Evolutionary conservation across 2,888 invertebrate species (phyloP).

Genomic region (Protula sp.): DNA sequence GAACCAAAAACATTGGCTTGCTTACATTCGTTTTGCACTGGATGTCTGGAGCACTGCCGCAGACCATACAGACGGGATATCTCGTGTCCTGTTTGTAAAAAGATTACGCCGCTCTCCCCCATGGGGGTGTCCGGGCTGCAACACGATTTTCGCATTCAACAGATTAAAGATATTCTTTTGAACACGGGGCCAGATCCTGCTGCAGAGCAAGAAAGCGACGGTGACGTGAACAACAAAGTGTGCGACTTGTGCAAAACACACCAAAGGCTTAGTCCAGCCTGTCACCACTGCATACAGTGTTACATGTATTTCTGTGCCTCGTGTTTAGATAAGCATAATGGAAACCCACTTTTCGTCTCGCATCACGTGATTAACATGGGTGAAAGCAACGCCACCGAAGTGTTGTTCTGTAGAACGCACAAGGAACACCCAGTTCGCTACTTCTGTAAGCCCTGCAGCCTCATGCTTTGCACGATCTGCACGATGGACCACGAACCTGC

Average conservation of each 20-base stretch:
- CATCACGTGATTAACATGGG: slow-evolving; percentile 19
- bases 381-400: slow-evolving; percentile 6
- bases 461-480: slow-evolving; percentile 25
- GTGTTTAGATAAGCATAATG: slow-evolving; percentile 20
- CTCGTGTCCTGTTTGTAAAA: slow-evolving; percentile 49
- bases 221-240: not conserved
- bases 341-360: slow-evolving; percentile 17
- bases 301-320: slow-evolving; percentile 21
- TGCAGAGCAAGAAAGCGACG: not conserved
- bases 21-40: slow-evolving; percentile 47
- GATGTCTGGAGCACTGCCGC: slow-evolving; percentile 39
- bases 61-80: slow-evolving; percentile 41
- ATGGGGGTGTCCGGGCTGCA: slow-evolving; percentile 46
- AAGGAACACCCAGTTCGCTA: slow-evolving; percentile 19
- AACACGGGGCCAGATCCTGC: not conserved
- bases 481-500: slow-evolving; percentile 20
- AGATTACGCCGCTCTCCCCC: slow-evolving; percentile 43
- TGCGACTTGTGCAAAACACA: slow-evolving; percentile 22
- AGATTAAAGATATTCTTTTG: slow-evolving; percentile 22
- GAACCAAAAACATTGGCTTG: slow-evolving; percentile 48
- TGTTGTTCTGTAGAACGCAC: slow-evolving; percentile 21
- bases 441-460: slow-evolving; percentile 19
- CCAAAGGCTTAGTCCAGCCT: slow-evolving; percentile 6
- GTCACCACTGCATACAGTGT: slow-evolving; percentile 24
- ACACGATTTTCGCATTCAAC: slow-evolving; percentile 42